These are phyloP conservation scores for Martes flavigula DNA, from an alignment of 2,797 vertebrate species.

Conservation along the genomic window DNA sequence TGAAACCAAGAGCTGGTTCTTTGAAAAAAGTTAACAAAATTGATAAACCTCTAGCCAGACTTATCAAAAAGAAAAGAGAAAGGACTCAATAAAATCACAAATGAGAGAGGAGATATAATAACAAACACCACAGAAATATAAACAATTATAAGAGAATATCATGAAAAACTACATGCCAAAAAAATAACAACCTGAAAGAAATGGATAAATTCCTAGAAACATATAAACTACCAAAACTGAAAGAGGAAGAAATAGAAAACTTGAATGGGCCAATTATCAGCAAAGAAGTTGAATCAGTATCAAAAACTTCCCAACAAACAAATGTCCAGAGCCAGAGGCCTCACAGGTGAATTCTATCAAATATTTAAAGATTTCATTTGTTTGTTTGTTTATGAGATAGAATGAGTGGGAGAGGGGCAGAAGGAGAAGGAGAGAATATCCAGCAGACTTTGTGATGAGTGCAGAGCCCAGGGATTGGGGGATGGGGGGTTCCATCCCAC, in stretches of 20 bases:
- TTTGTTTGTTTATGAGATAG: too few relatives aligned
- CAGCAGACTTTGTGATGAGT: too few relatives aligned
- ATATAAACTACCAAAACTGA: neutral
- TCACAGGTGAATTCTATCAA: neutral
- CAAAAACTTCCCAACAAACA: neutral
- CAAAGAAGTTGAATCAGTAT: neutral
- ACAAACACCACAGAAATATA: neutral
- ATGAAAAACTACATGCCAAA: neutral
- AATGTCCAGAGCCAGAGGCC: neutral
- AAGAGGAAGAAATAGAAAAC: neutral
- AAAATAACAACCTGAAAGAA: neutral
- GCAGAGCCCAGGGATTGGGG: too few relatives aligned
- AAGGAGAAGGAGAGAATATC: too few relatives aligned
- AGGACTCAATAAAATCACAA: neutral
- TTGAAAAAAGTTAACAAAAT: neutral
- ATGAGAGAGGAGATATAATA: neutral
- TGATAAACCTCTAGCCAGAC: neutral
- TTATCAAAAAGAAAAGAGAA: neutral
- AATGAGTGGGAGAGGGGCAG: too few relatives aligned
- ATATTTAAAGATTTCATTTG: too few relatives aligned
- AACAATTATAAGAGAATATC: neutral
- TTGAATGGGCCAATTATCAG: neutral
- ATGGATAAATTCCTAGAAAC: neutral
- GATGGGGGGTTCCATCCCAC: too few relatives aligned
- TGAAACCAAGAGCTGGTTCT: neutral